These are phyloP conservation scores for Asobara japonica DNA, from an alignment of 1,140 invertebrate genomes.

Conservation along the genomic window DNA sequence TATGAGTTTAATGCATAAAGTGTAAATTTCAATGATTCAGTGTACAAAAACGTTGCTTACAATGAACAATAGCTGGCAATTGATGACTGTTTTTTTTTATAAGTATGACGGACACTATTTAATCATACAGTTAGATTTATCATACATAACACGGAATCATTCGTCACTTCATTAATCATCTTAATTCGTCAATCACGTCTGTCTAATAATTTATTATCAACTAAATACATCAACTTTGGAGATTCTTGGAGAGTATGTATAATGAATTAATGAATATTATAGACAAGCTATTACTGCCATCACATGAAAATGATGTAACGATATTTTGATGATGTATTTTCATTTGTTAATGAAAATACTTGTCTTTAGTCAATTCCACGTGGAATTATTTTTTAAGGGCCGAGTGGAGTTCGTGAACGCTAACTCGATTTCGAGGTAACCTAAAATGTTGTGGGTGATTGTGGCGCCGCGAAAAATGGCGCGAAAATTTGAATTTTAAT, in stretches of 20 bases:
- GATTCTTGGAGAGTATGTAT: not conserved
- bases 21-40: too few relatives aligned
- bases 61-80: too few relatives aligned
- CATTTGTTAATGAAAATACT: too few relatives aligned
- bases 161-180: not conserved
- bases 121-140: not conserved
- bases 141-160: conserved; percentile 6
- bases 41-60: not conserved
- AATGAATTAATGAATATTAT: not conserved
- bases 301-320: not conserved
- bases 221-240: conserved; percentile 6
- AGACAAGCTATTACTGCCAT: not conserved
- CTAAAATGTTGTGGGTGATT: too few relatives aligned
- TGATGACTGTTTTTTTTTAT: not conserved
- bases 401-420: too few relatives aligned
- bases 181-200: not conserved
- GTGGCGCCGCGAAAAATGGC: too few relatives aligned
- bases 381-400: too few relatives aligned
- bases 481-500: too few relatives aligned
- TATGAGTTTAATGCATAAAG: too few relatives aligned
- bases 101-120: conserved; percentile 8
- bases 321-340: not conserved
- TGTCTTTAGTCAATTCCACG: too few relatives aligned
- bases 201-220: conserved; percentile 1
- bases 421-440: too few relatives aligned